A percentile compares a stretch with the other conserved stretches of the same genome.
phyloP scores from a whole-genome alignment of 2,113 vertebrate species.

The Ellobius talpinus region DNA sequence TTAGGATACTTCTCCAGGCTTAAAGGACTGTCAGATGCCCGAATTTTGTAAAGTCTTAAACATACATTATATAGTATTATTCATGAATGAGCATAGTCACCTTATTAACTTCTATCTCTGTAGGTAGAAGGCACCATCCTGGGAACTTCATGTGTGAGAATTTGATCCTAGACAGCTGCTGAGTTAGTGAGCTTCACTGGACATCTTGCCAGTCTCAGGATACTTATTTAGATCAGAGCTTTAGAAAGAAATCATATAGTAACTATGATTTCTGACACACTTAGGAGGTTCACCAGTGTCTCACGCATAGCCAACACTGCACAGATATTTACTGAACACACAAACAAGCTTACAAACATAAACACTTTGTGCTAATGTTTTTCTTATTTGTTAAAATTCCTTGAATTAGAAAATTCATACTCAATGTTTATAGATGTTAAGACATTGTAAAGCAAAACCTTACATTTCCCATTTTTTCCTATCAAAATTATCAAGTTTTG shows the following conservation, averaged over 20 bases:
- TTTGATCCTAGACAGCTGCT: neutral
- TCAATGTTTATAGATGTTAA: neutral
- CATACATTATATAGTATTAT: neutral
- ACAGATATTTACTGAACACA: constrained; percentile 40
- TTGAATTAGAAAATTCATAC: constrained; percentile 16
- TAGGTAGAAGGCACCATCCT: neutral
- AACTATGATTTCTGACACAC: neutral
- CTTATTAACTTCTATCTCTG: neutral
- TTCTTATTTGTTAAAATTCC: constrained; percentile 44
- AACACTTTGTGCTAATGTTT: neutral
- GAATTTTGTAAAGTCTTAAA: neutral
- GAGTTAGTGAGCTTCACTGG: neutral
- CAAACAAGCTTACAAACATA: neutral
- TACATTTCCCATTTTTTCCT: neutral
- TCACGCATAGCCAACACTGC: neutral
- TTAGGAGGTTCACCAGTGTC: neutral
- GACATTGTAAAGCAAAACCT: neutral
- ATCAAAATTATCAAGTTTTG: constrained; percentile 34
- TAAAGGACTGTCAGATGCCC: neutral
- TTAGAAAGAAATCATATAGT: neutral
- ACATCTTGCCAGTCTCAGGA: neutral
- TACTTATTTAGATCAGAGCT: neutral
- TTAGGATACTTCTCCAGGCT: neutral
- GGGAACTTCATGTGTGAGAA: neutral
- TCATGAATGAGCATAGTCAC: neutral